phyloP scores from a whole-genome alignment of 2,113 vertebrate genomes.

The Phalacrocorax pelagicus region DNA sequence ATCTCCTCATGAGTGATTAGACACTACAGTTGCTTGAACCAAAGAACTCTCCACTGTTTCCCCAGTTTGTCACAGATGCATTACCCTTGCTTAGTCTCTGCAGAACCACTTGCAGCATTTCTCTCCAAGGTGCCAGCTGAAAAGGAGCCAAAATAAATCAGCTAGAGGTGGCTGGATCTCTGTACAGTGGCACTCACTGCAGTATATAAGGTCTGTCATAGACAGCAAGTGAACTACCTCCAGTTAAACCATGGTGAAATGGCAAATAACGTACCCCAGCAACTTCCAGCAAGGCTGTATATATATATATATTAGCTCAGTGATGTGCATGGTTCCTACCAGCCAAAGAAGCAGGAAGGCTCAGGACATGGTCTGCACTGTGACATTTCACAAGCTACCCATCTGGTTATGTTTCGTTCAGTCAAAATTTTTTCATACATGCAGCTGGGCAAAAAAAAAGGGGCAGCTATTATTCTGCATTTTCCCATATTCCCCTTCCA shows the following conservation, averaged over 20 bases:
- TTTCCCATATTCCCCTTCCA: not conserved
- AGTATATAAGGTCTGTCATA: not conserved
- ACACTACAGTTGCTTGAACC: not conserved
- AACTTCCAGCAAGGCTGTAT: not conserved
- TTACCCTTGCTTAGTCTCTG: not conserved
- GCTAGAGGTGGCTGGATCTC: not conserved
- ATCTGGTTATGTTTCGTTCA: not conserved
- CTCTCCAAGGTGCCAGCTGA: not conserved
- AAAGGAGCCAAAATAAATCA: not conserved
- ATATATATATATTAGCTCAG: not conserved
- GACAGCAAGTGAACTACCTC: not conserved
- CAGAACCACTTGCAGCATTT: not conserved
- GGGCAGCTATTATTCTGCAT: rapidly evolving
- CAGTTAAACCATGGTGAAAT: not conserved
- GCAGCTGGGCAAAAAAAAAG: not conserved
- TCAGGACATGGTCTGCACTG: not conserved
- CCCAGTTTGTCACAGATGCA: not conserved
- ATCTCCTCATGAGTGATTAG: not conserved
- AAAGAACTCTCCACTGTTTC: not conserved
- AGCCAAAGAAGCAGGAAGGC: not conserved
- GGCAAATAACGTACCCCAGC: not conserved
- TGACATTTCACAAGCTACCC: not conserved
- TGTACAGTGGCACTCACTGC: rapidly evolving
- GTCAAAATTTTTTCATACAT: not conserved
- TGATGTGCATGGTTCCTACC: not conserved